Evolutionary conservation across 37 sponge, comb jelly and placozoan species (phyloP).

Genomic region (Spongilla lacustris): DNA sequence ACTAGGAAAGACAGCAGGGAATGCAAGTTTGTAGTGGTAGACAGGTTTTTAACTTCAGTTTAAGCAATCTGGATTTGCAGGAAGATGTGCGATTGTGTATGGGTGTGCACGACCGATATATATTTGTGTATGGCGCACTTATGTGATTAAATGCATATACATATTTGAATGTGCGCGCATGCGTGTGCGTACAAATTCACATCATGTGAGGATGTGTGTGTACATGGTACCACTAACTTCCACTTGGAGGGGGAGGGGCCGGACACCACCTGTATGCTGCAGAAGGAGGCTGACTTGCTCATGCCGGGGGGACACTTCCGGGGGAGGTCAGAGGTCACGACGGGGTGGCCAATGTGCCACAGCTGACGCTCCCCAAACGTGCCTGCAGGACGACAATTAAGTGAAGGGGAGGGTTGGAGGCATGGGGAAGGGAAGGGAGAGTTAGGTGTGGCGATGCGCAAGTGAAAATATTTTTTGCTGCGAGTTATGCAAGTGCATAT

Average conservation of each 20-base stretch:
- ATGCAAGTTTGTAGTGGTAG: too few relatives aligned
- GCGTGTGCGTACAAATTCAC: not conserved
- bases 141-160: not conserved
- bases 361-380: constrained; percentile 81
- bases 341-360: constrained; percentile 60
- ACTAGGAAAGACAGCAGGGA: not conserved
- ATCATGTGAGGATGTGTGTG: not conserved
- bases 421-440: not conserved
- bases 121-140: not conserved
- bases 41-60: too few relatives aligned
- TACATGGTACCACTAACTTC: constrained; percentile 47
- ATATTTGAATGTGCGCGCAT: not conserved
- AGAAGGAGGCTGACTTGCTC: constrained; percentile 50
- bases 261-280: constrained; percentile 54
- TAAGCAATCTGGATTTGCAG: too few relatives aligned
- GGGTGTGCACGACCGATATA: too few relatives aligned
- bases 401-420: not conserved
- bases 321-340: constrained; percentile 22
- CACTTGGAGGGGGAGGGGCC: constrained; percentile 76
- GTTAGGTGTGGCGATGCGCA: not conserved
- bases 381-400: constrained; percentile 30
- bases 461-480: too few relatives aligned
- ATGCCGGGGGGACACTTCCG: constrained; percentile 54
- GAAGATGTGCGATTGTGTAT: too few relatives aligned
- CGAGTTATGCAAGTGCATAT: too few relatives aligned